phyloP scores from a whole-genome alignment of 2,888 invertebrate genomes.

The Andrena haemorrhoa region DNA sequence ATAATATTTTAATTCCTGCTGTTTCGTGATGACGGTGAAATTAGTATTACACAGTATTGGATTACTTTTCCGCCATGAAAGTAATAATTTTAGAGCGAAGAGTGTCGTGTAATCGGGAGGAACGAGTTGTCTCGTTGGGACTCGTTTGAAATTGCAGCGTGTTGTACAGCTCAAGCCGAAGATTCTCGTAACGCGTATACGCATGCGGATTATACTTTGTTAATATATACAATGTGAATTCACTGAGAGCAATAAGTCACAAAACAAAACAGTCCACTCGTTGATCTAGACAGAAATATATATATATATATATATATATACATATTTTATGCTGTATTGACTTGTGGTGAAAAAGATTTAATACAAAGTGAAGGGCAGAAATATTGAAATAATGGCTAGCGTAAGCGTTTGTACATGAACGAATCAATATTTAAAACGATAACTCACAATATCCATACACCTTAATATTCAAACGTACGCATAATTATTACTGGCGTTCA shows the following conservation, averaged over 20 bases:
- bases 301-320: neutral
- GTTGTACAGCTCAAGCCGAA: constrained; percentile 24
- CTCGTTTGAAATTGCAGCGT: neutral
- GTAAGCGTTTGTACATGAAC: constrained; percentile 21
- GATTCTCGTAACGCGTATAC: constrained; percentile 13
- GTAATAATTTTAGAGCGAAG: constrained; percentile 9
- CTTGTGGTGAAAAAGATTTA: neutral
- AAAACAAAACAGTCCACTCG: constrained; percentile 23
- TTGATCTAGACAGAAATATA: constrained; percentile 9
- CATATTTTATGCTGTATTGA: constrained; percentile 15
- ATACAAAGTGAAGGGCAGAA: neutral
- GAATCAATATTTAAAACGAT: constrained; percentile 12
- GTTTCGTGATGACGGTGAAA: constrained; percentile 25
- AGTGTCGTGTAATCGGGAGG: neutral
- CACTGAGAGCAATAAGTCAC: constrained; percentile 27
- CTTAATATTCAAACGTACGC: neutral
- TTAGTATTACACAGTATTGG: constrained; percentile 68
- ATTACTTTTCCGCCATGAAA: constrained; percentile 39
- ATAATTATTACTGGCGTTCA: neutral
- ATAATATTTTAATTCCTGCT: constrained; percentile 46
- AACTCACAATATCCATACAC: neutral
- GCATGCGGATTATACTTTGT: neutral
- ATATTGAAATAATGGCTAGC: neutral
- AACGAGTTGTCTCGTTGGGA: neutral
- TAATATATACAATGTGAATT: constrained; percentile 13